These are phyloP conservation scores for Pemphigus obesinymphae DNA, from an alignment of 1,140 invertebrate genomes.

Conservation along the genomic window DNA sequence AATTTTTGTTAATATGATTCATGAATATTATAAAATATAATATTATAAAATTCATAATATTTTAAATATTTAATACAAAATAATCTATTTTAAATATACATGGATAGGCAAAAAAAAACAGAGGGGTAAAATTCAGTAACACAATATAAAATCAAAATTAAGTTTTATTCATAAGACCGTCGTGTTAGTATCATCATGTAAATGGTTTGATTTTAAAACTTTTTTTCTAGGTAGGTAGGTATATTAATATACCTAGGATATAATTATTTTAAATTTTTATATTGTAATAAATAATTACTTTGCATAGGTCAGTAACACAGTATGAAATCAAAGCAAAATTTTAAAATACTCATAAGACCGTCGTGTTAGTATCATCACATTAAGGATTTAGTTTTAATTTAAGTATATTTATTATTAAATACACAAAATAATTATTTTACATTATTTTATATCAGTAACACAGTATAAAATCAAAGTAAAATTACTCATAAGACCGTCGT, in stretches of 20 bases:
- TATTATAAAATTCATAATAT: no score
- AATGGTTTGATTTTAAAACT: background rate
- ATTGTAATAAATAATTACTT: background rate
- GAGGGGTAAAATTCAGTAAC: no score
- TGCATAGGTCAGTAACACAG: background rate
- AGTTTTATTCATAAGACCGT: slow-evolving; percentile 19
- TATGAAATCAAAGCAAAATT: background rate
- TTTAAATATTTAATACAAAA: no score
- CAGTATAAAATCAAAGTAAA: slow-evolving; percentile 2
- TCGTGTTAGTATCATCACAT: background rate
- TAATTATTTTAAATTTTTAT: background rate
- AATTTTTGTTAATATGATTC: no score
- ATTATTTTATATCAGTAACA: background rate
- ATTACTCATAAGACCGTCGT: background rate
- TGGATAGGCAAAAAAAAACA: no score
- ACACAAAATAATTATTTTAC: no score
- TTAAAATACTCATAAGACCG: background rate
- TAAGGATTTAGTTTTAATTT: no score
- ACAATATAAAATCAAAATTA: background rate
- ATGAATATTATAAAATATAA: no score
- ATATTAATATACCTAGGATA: no score
- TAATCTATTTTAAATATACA: no score
- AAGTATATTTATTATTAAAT: background rate
- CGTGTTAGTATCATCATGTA: background rate
- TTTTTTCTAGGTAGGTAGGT: no score